Conservation (phyloP, 2,888 invertebrate genomes). For the Eilema depressum region DNA sequence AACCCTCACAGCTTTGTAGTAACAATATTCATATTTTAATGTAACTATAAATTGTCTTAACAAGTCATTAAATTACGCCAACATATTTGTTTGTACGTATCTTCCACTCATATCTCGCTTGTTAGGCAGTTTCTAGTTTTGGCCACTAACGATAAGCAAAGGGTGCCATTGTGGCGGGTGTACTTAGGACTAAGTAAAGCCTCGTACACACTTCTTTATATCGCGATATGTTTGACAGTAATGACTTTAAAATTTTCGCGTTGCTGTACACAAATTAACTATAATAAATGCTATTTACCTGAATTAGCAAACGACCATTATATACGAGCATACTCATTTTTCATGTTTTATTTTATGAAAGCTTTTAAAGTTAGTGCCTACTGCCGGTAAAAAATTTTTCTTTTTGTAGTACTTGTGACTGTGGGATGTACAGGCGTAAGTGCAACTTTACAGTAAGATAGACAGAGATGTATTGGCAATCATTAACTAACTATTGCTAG, state of each 20-base stretch:
- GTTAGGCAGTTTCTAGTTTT: conserved; percentile 27
- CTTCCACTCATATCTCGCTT: conserved; percentile 23
- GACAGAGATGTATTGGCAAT: too few relatives aligned
- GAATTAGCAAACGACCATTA: not conserved
- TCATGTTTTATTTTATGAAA: too few relatives aligned
- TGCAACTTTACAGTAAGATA: too few relatives aligned
- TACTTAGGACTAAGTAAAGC: conserved; percentile 42
- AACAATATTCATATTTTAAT: not conserved
- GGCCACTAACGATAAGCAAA: conserved; percentile 33
- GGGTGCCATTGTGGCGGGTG: conserved; percentile 29
- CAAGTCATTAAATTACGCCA: conserved; percentile 10
- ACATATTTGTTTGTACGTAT: conserved; percentile 13
- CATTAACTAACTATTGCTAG: too few relatives aligned
- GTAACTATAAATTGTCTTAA: not conserved
- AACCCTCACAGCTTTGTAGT: not conserved
- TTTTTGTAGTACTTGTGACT: too few relatives aligned
- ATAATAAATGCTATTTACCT: too few relatives aligned
- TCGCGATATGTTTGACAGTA: not conserved
- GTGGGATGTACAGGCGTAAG: too few relatives aligned
- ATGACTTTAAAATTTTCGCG: not conserved
- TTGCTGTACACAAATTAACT: too few relatives aligned
- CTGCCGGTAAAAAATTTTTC: too few relatives aligned
- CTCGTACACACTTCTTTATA: conserved; percentile 2
- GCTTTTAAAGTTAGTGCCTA: too few relatives aligned
- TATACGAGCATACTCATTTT: too few relatives aligned